phyloP scores from a whole-genome alignment of 2,797 vertebrate species.

The Jordanella pulchra region DNA sequence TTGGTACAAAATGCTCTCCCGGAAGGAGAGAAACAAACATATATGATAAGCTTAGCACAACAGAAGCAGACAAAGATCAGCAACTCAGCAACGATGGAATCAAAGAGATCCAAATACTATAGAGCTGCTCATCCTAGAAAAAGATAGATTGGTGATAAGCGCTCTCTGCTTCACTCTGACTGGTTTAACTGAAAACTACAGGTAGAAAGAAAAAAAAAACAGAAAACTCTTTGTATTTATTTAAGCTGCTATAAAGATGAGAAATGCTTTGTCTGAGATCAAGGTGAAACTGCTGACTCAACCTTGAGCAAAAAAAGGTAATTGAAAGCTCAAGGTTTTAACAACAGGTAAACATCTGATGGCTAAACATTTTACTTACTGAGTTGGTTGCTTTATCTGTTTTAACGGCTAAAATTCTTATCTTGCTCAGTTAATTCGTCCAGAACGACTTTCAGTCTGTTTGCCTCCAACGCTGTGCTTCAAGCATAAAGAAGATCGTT shows the following conservation, averaged over 20 bases:
- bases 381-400: constrained; percentile 40
- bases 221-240: constrained; percentile 8
- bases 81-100: background rate
- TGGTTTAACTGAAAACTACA: constrained; percentile 15
- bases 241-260: constrained; percentile 7
- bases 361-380: constrained; percentile 31
- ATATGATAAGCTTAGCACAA: constrained; percentile 14
- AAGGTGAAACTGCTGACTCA: constrained; percentile 32
- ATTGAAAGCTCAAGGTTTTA: constrained; percentile 20
- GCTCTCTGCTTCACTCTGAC: constrained; percentile 6
- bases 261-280: constrained; percentile 1
- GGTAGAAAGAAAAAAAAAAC: constrained; percentile 24
- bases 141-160: constrained; percentile 40
- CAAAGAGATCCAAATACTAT: constrained; percentile 12
- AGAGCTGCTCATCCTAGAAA: constrained; percentile 42
- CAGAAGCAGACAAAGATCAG: constrained; percentile 13
- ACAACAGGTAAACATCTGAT: constrained; percentile 34
- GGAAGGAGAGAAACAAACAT: constrained; percentile 28
- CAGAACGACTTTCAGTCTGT: background rate
- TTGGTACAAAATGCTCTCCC: constrained; percentile 31
- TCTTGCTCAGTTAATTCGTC: constrained; percentile 22
- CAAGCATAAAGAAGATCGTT: background rate
- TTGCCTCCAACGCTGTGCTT: background rate
- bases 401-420: constrained; percentile 33
- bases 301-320: constrained; percentile 12